Percentiles rank a stretch among this genome's conserved stretches.
Evolutionary conservation across 1,140 invertebrate species (phyloP).

Genomic region (Chelonus insularis): DNA sequence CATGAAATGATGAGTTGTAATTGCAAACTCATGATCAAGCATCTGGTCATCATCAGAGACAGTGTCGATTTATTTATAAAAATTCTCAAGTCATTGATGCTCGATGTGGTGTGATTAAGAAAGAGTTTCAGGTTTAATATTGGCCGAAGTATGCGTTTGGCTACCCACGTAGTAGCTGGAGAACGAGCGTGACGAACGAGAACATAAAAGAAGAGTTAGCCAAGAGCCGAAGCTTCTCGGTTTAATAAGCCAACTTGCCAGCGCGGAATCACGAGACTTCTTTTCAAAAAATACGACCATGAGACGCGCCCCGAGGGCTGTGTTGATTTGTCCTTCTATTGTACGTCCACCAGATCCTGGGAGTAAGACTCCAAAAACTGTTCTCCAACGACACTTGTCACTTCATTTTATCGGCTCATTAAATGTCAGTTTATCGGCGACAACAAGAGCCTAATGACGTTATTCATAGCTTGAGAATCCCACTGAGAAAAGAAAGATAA

Average conservation of each 20-base stretch:
- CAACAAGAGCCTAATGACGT: constrained; percentile 46
- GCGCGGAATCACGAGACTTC: constrained; percentile 10
- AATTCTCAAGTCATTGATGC: neutral
- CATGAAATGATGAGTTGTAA: too few relatives aligned
- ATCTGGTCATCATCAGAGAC: neutral
- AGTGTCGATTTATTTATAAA: neutral
- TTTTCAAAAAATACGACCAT: constrained; percentile 46
- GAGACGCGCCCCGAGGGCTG: constrained; percentile 41
- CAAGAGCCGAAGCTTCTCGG: neutral
- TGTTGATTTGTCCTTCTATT: constrained; percentile 41
- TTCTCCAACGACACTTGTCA: constrained; percentile 51
- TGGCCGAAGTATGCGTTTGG: neutral
- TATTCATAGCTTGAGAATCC: constrained; percentile 49
- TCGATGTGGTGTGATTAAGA: too few relatives aligned
- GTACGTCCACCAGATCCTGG: neutral
- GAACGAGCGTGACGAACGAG: neutral
- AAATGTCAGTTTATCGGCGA: constrained; percentile 49
- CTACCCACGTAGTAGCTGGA: neutral
- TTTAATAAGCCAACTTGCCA: neutral
- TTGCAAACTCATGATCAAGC: neutral
- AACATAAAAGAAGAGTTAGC: constrained; percentile 13
- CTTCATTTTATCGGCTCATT: constrained; percentile 55
- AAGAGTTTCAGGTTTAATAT: too few relatives aligned
- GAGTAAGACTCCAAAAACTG: constrained; percentile 25
- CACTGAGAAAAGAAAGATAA: constrained; percentile 1